Conservation (phyloP, 2,888 invertebrate genomes). For the Catonia carolina region DNA sequence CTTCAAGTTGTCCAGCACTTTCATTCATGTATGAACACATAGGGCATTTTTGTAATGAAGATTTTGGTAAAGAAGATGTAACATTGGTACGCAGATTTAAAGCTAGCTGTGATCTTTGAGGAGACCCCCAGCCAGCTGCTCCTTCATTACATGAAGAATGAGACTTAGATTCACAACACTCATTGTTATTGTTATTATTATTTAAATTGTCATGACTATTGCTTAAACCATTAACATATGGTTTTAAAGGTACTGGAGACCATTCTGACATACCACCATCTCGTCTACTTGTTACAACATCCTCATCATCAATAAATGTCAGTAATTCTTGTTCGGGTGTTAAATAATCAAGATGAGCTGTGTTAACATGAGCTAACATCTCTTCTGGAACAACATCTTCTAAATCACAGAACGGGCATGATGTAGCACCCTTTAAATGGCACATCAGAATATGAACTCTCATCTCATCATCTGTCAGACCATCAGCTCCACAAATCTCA, state of each 20-base stretch:
- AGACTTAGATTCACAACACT: slow-evolving; percentile 19
- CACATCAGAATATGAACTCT: slow-evolving; percentile 68
- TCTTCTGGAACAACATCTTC: slow-evolving; percentile 65
- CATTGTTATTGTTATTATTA: slow-evolving; percentile 41
- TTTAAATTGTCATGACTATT: slow-evolving; percentile 33
- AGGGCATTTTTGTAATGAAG: slow-evolving; percentile 52
- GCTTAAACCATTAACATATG: slow-evolving; percentile 21
- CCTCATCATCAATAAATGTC: slow-evolving; percentile 67
- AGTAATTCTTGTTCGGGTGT: slow-evolving; percentile 72
- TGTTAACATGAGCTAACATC: slow-evolving; percentile 71
- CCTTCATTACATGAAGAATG: slow-evolving; percentile 38
- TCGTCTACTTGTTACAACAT: slow-evolving; percentile 44
- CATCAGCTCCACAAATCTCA: slow-evolving; percentile 80
- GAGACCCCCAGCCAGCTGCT: slow-evolving; percentile 61
- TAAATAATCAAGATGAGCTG: slow-evolving; percentile 74
- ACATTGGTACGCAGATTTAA: slow-evolving; percentile 56
- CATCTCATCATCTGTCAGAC: slow-evolving; percentile 71
- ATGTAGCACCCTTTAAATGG: slow-evolving; percentile 69
- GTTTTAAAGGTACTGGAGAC: slow-evolving; percentile 23
- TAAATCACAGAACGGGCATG: slow-evolving; percentile 77
- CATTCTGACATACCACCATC: slow-evolving; percentile 25
- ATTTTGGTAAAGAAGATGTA: slow-evolving; percentile 23
- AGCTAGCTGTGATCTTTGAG: slow-evolving; percentile 62
- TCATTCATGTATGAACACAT: slow-evolving; percentile 69
- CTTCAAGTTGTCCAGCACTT: slow-evolving; percentile 66